Base-by-base conservation (phyloP, 2,888 invertebrate genomes). In the Scelioninae gen. 1 region DNA sequence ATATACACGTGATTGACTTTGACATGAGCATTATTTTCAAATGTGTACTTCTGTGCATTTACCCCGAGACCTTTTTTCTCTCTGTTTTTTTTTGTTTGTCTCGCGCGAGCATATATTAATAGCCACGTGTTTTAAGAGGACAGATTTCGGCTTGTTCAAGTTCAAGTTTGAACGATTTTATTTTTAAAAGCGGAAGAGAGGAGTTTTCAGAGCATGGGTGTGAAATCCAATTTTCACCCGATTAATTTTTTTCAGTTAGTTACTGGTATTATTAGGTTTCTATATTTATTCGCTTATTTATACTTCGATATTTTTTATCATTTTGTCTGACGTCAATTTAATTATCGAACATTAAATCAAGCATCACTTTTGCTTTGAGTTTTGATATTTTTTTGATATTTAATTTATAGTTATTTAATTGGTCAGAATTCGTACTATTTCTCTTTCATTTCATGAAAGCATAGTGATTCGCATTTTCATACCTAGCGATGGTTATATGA, bases 21-120 rank as follows among this genome's bases (percentile, higher is more conserved):
- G 56, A 83, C 63, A 76, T 60, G 71, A 66, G 80, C 79, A 76
- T 79, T 76, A 72, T 83, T 83, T 80, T 83, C 79, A 83, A 83
- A 76, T 76, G 62, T 74, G 38, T 66, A 75, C 56, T 62, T 82
- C 55, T 63, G 49, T 82, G 76, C 82, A 72, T 66, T 81, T 81
- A 65, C 43, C 55, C 55, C 43, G 53, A 68, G 63, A 69, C 77
- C 47, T 38, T 38, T 38, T 45, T 49, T 49, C 47, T 38, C n/a
- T 1, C 32, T 60, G 10, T 40, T 10, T 16, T 58, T 40, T 58
- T 58, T 58, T 60, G 45, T 66, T 72, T 66, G 60, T 58, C 51
- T 40, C 75, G 13, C 29, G 65, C 38, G 11, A 16, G 15, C 45
- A 56, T 58, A 6, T 60, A 68, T 76, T 66, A 60, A 58, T 68